Evolutionary conservation across 2,797 vertebrate species (phyloP), one percentile per base, ranked within the genome.

Genomic region (Hyperoplus lanceolatus): DNA sequence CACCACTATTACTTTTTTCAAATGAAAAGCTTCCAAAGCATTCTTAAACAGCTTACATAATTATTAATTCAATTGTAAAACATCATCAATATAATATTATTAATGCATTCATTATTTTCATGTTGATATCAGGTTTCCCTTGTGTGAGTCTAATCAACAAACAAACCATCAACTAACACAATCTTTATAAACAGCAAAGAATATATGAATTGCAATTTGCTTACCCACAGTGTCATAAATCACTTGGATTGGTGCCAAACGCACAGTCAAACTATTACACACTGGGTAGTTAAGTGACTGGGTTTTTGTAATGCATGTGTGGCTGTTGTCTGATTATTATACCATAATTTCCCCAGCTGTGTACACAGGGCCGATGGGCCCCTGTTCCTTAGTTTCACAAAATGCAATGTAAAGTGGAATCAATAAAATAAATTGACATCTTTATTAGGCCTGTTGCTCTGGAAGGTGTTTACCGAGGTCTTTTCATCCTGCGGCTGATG

Each of bases 401-500:
- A 66, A 18, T 76, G 67, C 38, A 13, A 84, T 70, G 66, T 54
- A 88, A 89, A 93, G 79, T 61, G 67, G 29, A 91, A 92, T 91
- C 87, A 81, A 90, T 93, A 90, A 91, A 76, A 64, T 82, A 80
- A 88, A 91, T 63, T 67, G 81, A 89, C 81, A 81, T 84, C 75
- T 93, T 91, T 85, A 91, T 90, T 89, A 81, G 77, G 74, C 50
- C 60, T 45, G 60, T 77, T 75, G 82, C 82, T 84, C 50, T 70
- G 43, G 77, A 85, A 77, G 36, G 75, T 76, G 72, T 87, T 88
- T 82, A 77, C 43, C 21, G 18, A 87, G 62, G 54, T 75, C 29
- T 59, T 81, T 82, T 80, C 56, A 51, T 82, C 48, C 58, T 49
- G 49, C 29, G 5, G 36, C 42, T 73, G 77, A 88, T 73, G 58